Base-by-base conservation (phyloP, 2,113 vertebrate species). In the Engystomops pustulosus region DNA sequence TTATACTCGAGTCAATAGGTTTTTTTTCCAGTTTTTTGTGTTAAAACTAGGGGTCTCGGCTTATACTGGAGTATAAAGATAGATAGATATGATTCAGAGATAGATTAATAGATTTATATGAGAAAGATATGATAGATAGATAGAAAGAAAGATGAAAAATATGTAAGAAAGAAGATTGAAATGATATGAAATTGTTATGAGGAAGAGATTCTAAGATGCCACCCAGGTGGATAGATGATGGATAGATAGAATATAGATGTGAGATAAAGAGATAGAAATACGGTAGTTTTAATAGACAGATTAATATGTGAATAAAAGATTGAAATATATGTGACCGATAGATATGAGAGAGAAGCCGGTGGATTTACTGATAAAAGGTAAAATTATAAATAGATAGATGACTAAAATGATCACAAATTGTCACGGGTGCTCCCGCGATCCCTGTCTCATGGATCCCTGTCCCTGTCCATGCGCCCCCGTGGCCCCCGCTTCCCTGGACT, bases 171-270 rank as follows among this genome's bases (percentile, higher is more conserved):
- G 60, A 30, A 65, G 60, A 65, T 30, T n/a, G n/a, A n/a, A n/a
- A n/a, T n/a, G n/a, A n/a, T n/a, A n/a, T n/a, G n/a, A n/a, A n/a
- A n/a, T n/a, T n/a, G n/a, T n/a, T n/a, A n/a, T n/a, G n/a, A n/a
- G n/a, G n/a, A n/a, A n/a, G n/a, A n/a, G n/a, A n/a, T n/a, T n/a
- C n/a, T n/a, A n/a, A n/a, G n/a, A n/a, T n/a, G n/a, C n/a, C n/a
- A n/a, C n/a, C n/a, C n/a, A 38, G 38, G 44, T 44, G 45, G 41
- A 72, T 44, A 72, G 69, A 72, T 23, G 18, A 32, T 49, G 49
- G 45, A 49, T 74, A 47, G n/a, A 47, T 74, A 74, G 45, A 51
- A 71, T 20, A 71, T 41, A 71, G 68, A 71, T 74, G 30, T 9
- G 6, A 38, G 2, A 47, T 47, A 45, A 27, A 47, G 15, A 44